These are phyloP conservation scores for Syngnathus scovelli DNA, from an alignment of 2,113 vertebrate genomes.

Conservation along the genomic window DNA sequence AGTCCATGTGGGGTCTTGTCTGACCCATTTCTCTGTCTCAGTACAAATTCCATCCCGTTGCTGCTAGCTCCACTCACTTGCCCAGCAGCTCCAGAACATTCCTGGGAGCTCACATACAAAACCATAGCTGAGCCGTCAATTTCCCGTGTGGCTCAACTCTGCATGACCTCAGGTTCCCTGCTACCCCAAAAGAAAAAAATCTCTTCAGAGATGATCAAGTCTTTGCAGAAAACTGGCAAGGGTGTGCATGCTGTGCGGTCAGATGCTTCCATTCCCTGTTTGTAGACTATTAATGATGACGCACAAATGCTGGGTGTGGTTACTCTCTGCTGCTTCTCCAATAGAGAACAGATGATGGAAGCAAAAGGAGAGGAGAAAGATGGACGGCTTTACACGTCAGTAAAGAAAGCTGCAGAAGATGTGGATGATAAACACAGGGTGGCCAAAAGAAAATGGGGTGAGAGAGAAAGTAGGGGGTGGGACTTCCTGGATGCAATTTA, in stretches of 20 bases:
- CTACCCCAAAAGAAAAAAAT: conserved; percentile 2
- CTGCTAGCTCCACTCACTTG: conserved; percentile 17
- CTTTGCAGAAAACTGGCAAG: not conserved
- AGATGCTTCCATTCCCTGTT: conserved; percentile 2
- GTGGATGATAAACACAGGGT: not conserved
- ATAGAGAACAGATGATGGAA: conserved; percentile 39
- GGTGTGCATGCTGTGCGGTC: conserved; percentile 15
- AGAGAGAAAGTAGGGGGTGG: conserved; percentile 12
- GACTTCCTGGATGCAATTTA: conserved; percentile 68
- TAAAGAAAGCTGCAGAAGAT: not conserved
- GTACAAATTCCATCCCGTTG: conserved; percentile 14
- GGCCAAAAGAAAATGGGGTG: not conserved
- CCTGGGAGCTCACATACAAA: conserved; percentile 52
- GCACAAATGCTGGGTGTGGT: conserved; percentile 29
- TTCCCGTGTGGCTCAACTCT: conserved; percentile 26
- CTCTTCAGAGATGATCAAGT: not conserved
- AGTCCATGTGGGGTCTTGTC: conserved; percentile 42
- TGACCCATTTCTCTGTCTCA: conserved; percentile 49
- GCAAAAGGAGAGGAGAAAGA: conserved; percentile 36
- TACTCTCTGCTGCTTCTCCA: conserved; percentile 30
- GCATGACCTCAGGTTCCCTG: conserved; percentile 5
- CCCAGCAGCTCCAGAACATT: conserved; percentile 30
- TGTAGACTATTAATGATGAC: conserved; percentile 23
- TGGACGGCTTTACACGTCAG: not conserved
- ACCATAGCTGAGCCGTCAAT: conserved; percentile 42